Evolutionary conservation across 2,113 vertebrate species (phyloP).

Genomic region (Struthio camelus): DNA sequence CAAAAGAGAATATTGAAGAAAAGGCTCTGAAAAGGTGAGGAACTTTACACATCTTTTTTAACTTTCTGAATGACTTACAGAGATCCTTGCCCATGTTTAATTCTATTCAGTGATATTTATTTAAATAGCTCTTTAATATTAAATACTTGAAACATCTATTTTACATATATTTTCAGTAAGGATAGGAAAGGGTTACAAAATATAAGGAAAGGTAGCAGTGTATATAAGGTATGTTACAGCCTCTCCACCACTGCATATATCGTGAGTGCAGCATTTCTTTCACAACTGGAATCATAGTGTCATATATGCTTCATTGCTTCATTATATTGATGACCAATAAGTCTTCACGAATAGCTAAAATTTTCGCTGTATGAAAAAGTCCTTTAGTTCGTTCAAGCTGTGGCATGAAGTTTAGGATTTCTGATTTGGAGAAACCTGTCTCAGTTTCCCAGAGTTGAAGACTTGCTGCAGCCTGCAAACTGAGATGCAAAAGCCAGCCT

Average conservation of each 20-base stretch:
- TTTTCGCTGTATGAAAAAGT: not conserved
- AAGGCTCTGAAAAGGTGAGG: not conserved
- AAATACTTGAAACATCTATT: not conserved
- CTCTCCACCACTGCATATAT: not conserved
- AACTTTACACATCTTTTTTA: not conserved
- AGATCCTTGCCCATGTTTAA: not conserved
- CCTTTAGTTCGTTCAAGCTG: not conserved
- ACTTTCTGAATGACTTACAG: not conserved
- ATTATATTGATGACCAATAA: not conserved
- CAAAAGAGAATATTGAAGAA: not conserved
- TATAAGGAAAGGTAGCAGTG: not conserved
- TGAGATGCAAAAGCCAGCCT: not conserved
- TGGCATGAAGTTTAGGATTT: not conserved
- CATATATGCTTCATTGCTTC: not conserved
- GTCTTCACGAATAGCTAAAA: not conserved
- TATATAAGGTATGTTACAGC: not conserved
- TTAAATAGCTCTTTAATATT: not conserved
- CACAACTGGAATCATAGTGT: rapidly evolving
- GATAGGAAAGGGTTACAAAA: not conserved
- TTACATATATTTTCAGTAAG: not conserved
- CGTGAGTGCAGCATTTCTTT: not conserved
- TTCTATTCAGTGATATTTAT: not conserved
- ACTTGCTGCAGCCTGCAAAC: not conserved
- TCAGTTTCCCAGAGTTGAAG: not conserved
- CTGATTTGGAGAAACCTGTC: not conserved